A percentile compares a stretch with the other conserved stretches of the same genome.
Evolutionary conservation across 2,113 vertebrate species (phyloP).

Genomic region (Eublepharis macularius): DNA sequence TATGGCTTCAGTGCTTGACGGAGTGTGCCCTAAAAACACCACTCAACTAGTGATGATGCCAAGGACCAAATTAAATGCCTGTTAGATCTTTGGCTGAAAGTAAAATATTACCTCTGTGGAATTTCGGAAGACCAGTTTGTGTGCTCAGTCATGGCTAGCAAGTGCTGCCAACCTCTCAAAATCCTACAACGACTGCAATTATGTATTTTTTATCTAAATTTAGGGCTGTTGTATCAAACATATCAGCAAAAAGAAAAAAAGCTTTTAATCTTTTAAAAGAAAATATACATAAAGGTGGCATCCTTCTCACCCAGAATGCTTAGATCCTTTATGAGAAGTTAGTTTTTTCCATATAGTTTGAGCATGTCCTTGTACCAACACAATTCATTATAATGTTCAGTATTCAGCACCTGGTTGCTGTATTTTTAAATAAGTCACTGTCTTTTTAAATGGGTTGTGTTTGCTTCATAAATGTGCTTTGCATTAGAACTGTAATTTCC

Average conservation of each 20-base stretch:
- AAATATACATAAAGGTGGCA: not conserved
- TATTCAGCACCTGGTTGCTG: not conserved
- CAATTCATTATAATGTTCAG: not conserved
- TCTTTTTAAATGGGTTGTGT: not conserved
- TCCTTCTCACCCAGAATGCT: not conserved
- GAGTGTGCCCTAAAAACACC: not conserved
- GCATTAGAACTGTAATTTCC: not conserved
- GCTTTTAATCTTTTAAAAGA: no score
- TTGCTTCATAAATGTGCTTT: not conserved
- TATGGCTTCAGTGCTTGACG: not conserved
- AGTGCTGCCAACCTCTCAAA: not conserved
- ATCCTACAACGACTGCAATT: not conserved
- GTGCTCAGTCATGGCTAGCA: not conserved
- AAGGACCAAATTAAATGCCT: conserved; percentile 11
- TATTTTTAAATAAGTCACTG: no score
- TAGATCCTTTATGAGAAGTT: not conserved
- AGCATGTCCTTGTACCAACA: not conserved
- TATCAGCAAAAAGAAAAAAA: no score
- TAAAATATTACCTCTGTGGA: not conserved
- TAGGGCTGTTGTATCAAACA: not conserved
- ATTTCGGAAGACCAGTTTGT: not conserved
- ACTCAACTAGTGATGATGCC: not conserved
- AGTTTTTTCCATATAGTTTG: not conserved
- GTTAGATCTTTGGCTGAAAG: not conserved
- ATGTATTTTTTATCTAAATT: not conserved